These are phyloP conservation scores for Nesidiocoris tenuis DNA, from an alignment of 2,888 invertebrate species.

Conservation along the genomic window DNA sequence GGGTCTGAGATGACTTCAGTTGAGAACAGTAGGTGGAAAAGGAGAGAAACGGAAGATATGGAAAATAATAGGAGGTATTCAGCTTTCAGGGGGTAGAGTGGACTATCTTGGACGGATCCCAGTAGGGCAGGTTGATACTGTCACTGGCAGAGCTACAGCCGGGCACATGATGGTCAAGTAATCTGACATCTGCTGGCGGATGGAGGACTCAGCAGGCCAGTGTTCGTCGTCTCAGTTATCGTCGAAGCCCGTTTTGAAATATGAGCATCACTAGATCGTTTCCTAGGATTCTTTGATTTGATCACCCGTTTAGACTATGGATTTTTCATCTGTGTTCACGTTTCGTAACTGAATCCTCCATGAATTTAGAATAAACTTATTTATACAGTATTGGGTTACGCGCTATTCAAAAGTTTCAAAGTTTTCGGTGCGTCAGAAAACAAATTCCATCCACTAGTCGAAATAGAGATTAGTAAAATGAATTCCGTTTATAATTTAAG, in stretches of 20 bases:
- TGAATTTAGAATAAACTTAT: too few relatives aligned
- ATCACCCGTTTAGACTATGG: too few relatives aligned
- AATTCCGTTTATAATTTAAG: too few relatives aligned
- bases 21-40: background rate
- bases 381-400: too few relatives aligned
- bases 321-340: too few relatives aligned
- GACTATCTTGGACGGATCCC: background rate
- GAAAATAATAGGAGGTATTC: slow-evolving; percentile 11
- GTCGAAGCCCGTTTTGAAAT: background rate
- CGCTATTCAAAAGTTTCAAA: too few relatives aligned
- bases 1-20: background rate
- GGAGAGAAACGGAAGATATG: background rate
- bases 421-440: too few relatives aligned
- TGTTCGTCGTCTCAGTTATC: slow-evolving; percentile 10
- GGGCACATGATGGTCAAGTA: background rate
- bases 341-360: too few relatives aligned
- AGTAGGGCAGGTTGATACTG: background rate
- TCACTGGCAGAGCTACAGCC: background rate
- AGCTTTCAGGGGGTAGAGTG: background rate
- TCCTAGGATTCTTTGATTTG: background rate
- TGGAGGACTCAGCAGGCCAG: background rate
- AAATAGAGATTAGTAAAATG: too few relatives aligned
- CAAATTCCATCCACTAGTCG: too few relatives aligned
- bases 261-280: too few relatives aligned
- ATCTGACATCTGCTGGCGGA: slow-evolving; percentile 4